phyloP scores from a whole-genome alignment of 2,113 vertebrate species.

The Elachura formosa region DNA sequence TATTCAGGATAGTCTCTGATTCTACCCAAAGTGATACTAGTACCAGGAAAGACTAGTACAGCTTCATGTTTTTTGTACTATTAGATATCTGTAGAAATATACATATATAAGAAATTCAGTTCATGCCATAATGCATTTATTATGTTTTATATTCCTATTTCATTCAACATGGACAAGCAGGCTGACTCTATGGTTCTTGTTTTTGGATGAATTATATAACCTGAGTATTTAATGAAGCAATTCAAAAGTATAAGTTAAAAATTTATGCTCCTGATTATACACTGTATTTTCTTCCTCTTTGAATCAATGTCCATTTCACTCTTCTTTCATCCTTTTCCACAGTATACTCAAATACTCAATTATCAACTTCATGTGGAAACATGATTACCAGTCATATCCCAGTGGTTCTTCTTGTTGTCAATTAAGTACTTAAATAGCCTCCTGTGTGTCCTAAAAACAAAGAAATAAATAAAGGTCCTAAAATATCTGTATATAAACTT shows the following conservation, averaged over 20 bases:
- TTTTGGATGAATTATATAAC: not conserved
- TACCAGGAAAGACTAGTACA: not conserved
- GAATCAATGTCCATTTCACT: not conserved
- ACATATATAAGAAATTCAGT: not conserved
- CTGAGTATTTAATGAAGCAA: not conserved
- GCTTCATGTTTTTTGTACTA: not conserved
- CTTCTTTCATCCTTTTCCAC: not conserved
- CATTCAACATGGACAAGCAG: not conserved
- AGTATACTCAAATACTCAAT: not conserved
- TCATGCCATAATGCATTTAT: not conserved
- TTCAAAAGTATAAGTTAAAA: not conserved
- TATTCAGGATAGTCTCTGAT: not conserved
- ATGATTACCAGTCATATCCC: not conserved
- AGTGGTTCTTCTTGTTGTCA: not conserved
- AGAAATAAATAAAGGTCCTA: accelerated
- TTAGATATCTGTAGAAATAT: not conserved
- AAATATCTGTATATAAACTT: not conserved
- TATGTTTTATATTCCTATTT: not conserved
- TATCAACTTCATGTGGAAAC: not conserved
- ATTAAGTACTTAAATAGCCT: not conserved
- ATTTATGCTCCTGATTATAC: not conserved
- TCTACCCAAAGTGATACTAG: not conserved
- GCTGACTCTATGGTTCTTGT: not conserved
- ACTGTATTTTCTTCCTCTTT: not conserved
- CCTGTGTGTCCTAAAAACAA: not conserved